Conservation (phyloP, 2,888 invertebrate genomes). For the Sphaerophoria taeniata region DNA sequence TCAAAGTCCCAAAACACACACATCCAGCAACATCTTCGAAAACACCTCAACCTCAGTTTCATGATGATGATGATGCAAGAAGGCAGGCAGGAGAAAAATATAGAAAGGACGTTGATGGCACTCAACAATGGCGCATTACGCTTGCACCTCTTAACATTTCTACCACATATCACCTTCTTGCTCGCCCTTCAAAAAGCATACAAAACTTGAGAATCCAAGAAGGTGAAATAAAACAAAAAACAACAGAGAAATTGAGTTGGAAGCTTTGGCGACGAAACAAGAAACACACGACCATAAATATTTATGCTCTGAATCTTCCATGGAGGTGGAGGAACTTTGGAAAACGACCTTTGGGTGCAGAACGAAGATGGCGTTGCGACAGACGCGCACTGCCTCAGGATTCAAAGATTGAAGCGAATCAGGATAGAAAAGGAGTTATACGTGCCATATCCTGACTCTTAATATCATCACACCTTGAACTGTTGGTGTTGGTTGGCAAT, state of each 20-base stretch:
- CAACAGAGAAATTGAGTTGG: slow-evolving; percentile 56
- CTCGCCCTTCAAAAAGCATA: slow-evolving; percentile 11
- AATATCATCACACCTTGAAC: slow-evolving; percentile 69
- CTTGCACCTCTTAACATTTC: slow-evolving; percentile 61
- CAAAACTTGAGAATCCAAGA: slow-evolving; percentile 56
- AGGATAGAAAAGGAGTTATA: slow-evolving; percentile 73
- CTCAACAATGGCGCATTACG: slow-evolving; percentile 72
- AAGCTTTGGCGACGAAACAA: slow-evolving; percentile 73
- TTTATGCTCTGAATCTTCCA: slow-evolving; percentile 68
- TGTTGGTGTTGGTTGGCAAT: slow-evolving; percentile 33
- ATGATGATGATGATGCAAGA: slow-evolving; percentile 2
- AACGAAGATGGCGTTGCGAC: slow-evolving; percentile 63
- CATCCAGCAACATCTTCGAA: not conserved
- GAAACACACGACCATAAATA: slow-evolving; percentile 74
- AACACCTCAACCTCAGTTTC: not conserved
- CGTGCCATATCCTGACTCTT: slow-evolving; percentile 70
- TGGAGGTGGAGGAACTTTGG: slow-evolving; percentile 31
- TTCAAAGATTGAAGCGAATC: slow-evolving; percentile 73
- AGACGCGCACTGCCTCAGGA: slow-evolving; percentile 68
- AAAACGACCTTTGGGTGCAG: slow-evolving; percentile 70
- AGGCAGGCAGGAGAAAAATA: slow-evolving; percentile 38
- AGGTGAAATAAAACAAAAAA: slow-evolving; percentile 20
- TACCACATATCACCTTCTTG: not conserved
- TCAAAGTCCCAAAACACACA: slow-evolving; percentile 19
- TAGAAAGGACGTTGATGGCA: slow-evolving; percentile 73